Conservation (phyloP, 2,113 vertebrate species). For the human (Homo sapiens) region GRCh38 chr17:80937501-80938000, state of each 20-base stretch:
- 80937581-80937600: neutral
- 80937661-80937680: neutral
- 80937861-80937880: neutral
- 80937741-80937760: neutral
- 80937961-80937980: neutral
- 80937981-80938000: neutral
- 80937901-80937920: neutral
- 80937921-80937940: neutral
- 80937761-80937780: neutral
- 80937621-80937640: neutral
- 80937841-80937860: neutral
- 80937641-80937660: neutral
- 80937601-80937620: neutral
- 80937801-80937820: rapidly evolving
- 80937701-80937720: neutral
- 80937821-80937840: no score
- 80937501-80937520: neutral
- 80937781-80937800: neutral
- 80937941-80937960: neutral
- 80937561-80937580: neutral
- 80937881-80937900: neutral
- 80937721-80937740: neutral
- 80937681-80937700: neutral
- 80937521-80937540: neutral
- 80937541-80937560: conserved; percentile 11